Base-by-base conservation (phyloP, 2,797 vertebrate genomes). In the Diplodus puntazzo region DNA sequence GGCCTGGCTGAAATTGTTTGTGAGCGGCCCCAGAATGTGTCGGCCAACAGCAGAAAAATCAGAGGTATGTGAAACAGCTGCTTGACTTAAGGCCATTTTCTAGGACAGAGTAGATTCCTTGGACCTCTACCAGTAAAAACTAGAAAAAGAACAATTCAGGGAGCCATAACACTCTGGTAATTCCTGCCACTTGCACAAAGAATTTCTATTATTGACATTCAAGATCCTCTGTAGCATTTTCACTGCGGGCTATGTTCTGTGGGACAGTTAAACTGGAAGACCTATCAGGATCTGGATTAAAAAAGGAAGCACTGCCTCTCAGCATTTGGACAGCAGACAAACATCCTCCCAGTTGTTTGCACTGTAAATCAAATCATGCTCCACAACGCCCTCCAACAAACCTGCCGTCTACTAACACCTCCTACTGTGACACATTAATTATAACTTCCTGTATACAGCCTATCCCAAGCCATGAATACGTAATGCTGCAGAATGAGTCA, bases 401-500 rank as follows among this genome's bases (percentile, higher is more conserved):
- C 95, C 95, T 91, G 76, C 90, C 95, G 93, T 96, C 96, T 95
- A 95, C 96, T 95, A 94, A 92, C 86, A 90, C 89, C 90, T 95
- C 97, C 96, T 86, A 94, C 96, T 96, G 97, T 97, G 97, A 97
- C 96, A 97, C 96, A 98, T 98, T 98, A 97, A 98, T 98, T 98
- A 98, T 96, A 96, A 97, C 96, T 97, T 98, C 94, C 94, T 92
- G 96, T 96, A 96, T 95, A 96, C 96, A 94, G 95, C 95, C 96
- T 95, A 96, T 98, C 97, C 97, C 97, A 95, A 95, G 96, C 96
- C 97, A 99, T 98, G 97, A 98, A 98, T 99, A 98, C 96, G 93
- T 98, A 98, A 99, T 98, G 97, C 95, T 96, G 94, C 94, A 95
- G 98, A 98, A 98, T 97, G 96, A 98, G 96, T 97, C 96, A 97